Evolutionary conservation across 2,113 vertebrate species (phyloP), one percentile per base, ranked within the genome.

Genomic region (Festucalex cinctus): DNA sequence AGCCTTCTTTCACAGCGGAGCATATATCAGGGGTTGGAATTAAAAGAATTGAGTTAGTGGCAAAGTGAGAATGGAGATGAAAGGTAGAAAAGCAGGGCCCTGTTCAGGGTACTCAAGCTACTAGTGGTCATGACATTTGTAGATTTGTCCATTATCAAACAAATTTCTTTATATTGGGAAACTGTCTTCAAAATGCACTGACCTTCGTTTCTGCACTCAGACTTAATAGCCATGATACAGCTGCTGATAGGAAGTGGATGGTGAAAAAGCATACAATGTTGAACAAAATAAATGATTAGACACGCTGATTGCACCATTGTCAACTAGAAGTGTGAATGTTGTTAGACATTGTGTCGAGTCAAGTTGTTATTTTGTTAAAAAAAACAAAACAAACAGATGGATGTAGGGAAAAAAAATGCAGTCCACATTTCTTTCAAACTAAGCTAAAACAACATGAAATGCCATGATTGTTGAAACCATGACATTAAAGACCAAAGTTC

Each of bases 31-130:
- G 69, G 59, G 46, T 64, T 68, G 41, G 61, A 81, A 85, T 71
- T 81, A 85, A 83, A 81, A 76, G 59, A 62, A 69, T 72, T 75
- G 39, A 68, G 13, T 44, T 49, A 37, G 26, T 49, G 48, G 43
- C 57, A 68, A 58, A 68, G 63, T 70, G 70, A 36, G 17, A 75
- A 68, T 69, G 19, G 49, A 69, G 56, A 59, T 61, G 64, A 73
- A 73, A 65, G 41, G 67, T 80, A 58, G 72, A 83, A 71, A 13
- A 22, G 41, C 26, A 68, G 43, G 6, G 56, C 24, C 13, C 4
- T 44, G 32, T 76, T 59, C 36, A n/a, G 44, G 70, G 69, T 79
- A 70, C 70, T 64, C 41, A 22, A 5, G 71, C 49, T 39, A 63
- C 73, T 70, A 67, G 17, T 43, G 48, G 64, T 49, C 43, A 32